Conservation (phyloP, 2,888 invertebrate species). For the Argyresthia albistria region DNA sequence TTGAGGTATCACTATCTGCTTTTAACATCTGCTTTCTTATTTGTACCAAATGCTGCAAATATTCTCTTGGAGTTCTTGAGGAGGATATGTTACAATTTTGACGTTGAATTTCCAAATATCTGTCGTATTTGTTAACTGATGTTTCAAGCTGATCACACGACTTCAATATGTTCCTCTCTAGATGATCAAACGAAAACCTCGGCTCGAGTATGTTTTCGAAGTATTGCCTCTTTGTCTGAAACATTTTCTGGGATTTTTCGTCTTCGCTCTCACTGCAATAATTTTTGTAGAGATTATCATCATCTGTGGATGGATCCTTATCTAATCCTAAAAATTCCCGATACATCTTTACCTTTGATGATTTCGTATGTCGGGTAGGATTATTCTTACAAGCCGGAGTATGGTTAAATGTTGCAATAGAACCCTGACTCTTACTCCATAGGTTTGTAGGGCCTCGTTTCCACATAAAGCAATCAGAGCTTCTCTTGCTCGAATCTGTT, state of each 20-base stretch:
- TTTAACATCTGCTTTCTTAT: slow-evolving; percentile 69
- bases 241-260: slow-evolving; percentile 16
- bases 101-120: slow-evolving; percentile 21
- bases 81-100: neutral
- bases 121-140: slow-evolving; percentile 38
- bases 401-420: slow-evolving; percentile 19
- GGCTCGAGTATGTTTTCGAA: slow-evolving; percentile 21
- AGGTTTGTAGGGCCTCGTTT: slow-evolving; percentile 16
- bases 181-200: slow-evolving; percentile 19
- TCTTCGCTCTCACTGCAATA: slow-evolving; percentile 21
- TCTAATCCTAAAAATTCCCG: slow-evolving; percentile 33
- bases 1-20: slow-evolving; percentile 45
- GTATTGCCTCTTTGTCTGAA: slow-evolving; percentile 18
- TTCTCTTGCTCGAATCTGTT: slow-evolving; percentile 35
- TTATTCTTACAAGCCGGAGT: slow-evolving; percentile 31
- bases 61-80: slow-evolving; percentile 62
- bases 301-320: slow-evolving; percentile 7
- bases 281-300: slow-evolving; percentile 12
- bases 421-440: slow-evolving; percentile 13
- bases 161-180: slow-evolving; percentile 38
- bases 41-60: slow-evolving; percentile 69
- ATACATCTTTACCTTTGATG: slow-evolving; percentile 26
- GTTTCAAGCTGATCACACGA: slow-evolving; percentile 42
- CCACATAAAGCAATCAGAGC: slow-evolving; percentile 41
- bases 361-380: slow-evolving; percentile 20